Base-by-base conservation (phyloP, 2,888 invertebrate genomes). In the Parasteatoda lunata region DNA sequence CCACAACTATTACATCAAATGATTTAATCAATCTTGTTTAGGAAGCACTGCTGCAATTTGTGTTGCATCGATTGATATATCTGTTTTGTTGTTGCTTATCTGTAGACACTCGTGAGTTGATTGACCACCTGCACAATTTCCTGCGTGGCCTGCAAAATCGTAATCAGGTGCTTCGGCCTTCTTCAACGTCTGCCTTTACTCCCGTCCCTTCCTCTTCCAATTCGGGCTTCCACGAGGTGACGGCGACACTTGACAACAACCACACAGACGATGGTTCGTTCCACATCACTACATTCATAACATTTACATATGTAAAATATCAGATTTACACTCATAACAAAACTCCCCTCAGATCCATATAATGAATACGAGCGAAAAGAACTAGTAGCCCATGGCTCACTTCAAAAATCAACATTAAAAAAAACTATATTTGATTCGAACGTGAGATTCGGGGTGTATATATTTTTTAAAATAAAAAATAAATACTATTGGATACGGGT, bases 71-170 rank as follows among this genome's bases (percentile, higher is more conserved):
- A 13, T 49, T 48, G 45, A 30, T 68, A 30, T 48, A 54, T 72
- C 6, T 65, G 51, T 52, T 52, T 52, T 72, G 65, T 52, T 9
- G 47, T n/a, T 71, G 70, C 13, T 59, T 52, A n/a, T 75, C 54
- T 59, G 68, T 69, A 87, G 86, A 87, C 81, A 87, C 86, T 59
- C 86, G 82, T 68, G 86, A 87, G 45, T 59, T 87, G 82, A 87
- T 87, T 64, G 82, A 87, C 69, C 86, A 87, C 86, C 86, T 87
- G 81, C 86, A 87, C 82, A 82, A 81, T 77, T 87, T 87, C 75
- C 82, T 87, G 68, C 86, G 86, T 49, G 86, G 86, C 69, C 86
- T 87, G 47, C 86, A 87, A 77, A 87, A 87, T 69, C 80, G 86
- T 73, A 87, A 82, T 70, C 86, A 87, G 77, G 71, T 78, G 81